These are phyloP conservation scores for Eumaeus atala DNA, from an alignment of 1,140 invertebrate genomes.

Conservation along the genomic window DNA sequence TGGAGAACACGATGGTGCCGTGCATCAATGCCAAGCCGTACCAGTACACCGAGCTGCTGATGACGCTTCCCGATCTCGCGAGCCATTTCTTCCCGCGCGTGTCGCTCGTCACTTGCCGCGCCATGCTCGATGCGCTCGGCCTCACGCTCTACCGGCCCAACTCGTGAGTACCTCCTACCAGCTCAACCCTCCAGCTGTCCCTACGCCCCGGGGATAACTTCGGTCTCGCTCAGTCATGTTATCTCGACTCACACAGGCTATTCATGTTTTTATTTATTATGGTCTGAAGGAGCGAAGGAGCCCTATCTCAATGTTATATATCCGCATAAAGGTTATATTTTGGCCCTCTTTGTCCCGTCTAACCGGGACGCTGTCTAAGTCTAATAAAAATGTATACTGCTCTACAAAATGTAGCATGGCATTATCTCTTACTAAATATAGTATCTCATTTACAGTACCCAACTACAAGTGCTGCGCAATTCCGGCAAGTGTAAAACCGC, in stretches of 20 bases:
- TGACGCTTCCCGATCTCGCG: constrained; percentile 87
- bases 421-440: too few species aligned
- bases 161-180: constrained; percentile 77
- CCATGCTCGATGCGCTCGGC: constrained; percentile 85
- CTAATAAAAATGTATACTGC: too few species aligned
- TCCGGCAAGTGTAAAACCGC: constrained; percentile 81
- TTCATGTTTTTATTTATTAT: too few species aligned
- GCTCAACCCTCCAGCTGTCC: background rate
- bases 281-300: too few species aligned
- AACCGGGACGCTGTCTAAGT: too few species aligned
- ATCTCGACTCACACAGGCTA: too few species aligned
- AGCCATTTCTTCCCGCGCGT: constrained; percentile 86
- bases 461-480: constrained; percentile 83
- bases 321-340: too few species aligned
- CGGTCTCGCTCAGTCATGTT: too few species aligned
- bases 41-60: constrained; percentile 84
- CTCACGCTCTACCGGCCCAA: constrained; percentile 88
- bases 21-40: constrained; percentile 91
- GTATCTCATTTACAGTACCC: constrained; percentile 75
- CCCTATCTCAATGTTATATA: too few species aligned
- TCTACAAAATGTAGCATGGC: too few species aligned
- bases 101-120: constrained; percentile 81
- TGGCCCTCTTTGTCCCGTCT: too few species aligned
- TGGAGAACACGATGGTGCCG: constrained; percentile 86
- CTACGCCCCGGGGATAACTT: too few species aligned